phyloP scores from a whole-genome alignment of 2,888 invertebrate genomes.

The Tortrix viridana region DNA sequence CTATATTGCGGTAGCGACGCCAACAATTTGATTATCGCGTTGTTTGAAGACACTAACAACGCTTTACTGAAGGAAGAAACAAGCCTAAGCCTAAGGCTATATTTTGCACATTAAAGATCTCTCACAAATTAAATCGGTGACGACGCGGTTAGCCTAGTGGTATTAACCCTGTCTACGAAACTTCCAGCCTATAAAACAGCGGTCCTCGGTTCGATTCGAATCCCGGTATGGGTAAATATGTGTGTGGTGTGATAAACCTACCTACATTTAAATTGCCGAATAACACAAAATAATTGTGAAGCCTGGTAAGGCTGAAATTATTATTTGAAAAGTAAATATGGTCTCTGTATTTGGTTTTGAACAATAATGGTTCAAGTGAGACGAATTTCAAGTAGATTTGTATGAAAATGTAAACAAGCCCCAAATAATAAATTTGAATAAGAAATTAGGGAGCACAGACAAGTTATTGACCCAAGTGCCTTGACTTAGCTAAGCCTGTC shows the following conservation, averaged over 20 bases:
- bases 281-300: background rate
- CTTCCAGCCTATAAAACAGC: no score
- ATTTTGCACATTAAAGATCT: no score
- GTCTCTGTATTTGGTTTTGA: background rate
- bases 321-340: background rate
- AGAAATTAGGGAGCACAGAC: slow-evolving; percentile 8
- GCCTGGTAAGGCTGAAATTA: no score
- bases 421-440: slow-evolving; percentile 24
- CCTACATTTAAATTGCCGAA: background rate
- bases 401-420: slow-evolving; percentile 7
- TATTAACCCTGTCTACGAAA: no score
- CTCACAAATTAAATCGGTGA: no score
- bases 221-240: no score
- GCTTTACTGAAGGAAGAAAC: no score
- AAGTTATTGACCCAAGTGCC: slow-evolving; percentile 11
- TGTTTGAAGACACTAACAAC: slow-evolving; percentile 2
- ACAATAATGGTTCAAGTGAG: background rate
- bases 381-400: slow-evolving; percentile 9
- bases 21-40: slow-evolving; percentile 15
- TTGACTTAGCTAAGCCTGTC: slow-evolving; percentile 7
- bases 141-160: no score
- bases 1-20: background rate
- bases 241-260: background rate
- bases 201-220: no score
- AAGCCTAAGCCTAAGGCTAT: no score